Percentiles rank a stretch among this genome's conserved stretches.
Conservation (phyloP, 2,888 invertebrate species). For the Brachypterus glaber region DNA sequence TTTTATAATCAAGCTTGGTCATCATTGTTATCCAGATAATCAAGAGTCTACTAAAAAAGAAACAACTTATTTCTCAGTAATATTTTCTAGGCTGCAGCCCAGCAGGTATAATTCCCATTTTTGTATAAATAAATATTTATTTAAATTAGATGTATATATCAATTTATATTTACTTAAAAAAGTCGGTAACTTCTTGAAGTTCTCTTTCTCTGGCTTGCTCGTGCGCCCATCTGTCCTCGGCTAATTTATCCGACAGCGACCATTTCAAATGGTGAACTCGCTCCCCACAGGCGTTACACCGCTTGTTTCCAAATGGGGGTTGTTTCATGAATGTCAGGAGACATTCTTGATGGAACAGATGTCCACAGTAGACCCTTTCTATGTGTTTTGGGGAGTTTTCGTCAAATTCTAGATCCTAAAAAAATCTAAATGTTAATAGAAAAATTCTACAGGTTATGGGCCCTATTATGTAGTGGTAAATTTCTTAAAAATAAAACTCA, state of each 20-base stretch:
- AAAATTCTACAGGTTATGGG: too few relatives aligned
- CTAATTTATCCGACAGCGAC: slow-evolving; percentile 56
- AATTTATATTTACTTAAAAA: slow-evolving; percentile 44
- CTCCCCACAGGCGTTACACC: slow-evolving; percentile 52
- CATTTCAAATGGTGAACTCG: slow-evolving; percentile 65
- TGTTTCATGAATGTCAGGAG: slow-evolving; percentile 57
- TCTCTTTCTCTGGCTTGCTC: slow-evolving; percentile 65
- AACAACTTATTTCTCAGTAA: too few relatives aligned
- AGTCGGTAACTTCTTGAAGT: slow-evolving; percentile 65
- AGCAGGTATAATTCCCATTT: too few relatives aligned
- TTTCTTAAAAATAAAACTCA: too few relatives aligned
- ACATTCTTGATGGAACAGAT: slow-evolving; percentile 61
- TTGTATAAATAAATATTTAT: too few relatives aligned
- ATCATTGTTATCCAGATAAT: too few relatives aligned
- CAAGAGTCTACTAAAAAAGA: too few relatives aligned
- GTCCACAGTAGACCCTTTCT: slow-evolving; percentile 64
- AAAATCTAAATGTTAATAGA: too few relatives aligned
- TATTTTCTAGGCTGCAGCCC: too few relatives aligned
- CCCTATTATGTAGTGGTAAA: too few relatives aligned
- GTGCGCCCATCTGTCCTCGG: slow-evolving; percentile 69
- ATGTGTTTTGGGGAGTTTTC: slow-evolving; percentile 51
- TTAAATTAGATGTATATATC: too few relatives aligned
- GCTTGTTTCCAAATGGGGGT: slow-evolving; percentile 68
- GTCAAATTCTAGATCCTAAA: slow-evolving; percentile 46
- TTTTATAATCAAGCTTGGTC: too few relatives aligned